phyloP scores from a whole-genome alignment of 2,797 vertebrate genomes.

The Distichodus sexfasciatus region DNA sequence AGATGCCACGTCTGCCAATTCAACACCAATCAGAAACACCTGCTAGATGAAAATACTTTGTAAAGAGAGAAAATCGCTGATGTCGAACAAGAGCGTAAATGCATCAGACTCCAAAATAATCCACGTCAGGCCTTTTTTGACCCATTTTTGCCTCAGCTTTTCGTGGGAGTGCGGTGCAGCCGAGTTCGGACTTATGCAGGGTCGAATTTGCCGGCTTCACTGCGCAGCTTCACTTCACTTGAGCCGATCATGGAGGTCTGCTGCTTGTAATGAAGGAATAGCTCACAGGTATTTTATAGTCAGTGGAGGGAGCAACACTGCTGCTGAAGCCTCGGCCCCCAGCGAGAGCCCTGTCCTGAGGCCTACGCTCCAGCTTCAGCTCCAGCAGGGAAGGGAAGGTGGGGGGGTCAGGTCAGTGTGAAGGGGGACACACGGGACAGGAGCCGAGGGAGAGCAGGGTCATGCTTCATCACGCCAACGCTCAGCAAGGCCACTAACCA shows the following conservation, averaged over 20 bases:
- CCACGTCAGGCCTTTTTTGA: too few relatives aligned
- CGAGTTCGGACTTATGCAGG: slow-evolving; percentile 23
- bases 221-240: slow-evolving; percentile 48
- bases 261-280: slow-evolving; percentile 55
- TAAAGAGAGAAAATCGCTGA: too few relatives aligned
- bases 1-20: too few relatives aligned
- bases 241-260: slow-evolving; percentile 55
- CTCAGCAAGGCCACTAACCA: slow-evolving; percentile 20
- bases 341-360: slow-evolving; percentile 19
- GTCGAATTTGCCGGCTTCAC: slow-evolving; percentile 25
- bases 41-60: too few relatives aligned
- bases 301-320: slow-evolving; percentile 28
- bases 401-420: too few relatives aligned
- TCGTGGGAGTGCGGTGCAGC: neutral
- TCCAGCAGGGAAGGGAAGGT: too few relatives aligned
- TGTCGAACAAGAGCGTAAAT: too few relatives aligned
- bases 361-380: slow-evolving; percentile 35
- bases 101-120: too few relatives aligned
- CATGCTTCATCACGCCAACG: slow-evolving; percentile 39
- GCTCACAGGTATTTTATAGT: slow-evolving; percentile 45
- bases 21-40: too few relatives aligned
- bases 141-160: neutral
- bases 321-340: slow-evolving; percentile 7
- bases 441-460: slow-evolving; percentile 28
- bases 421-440: slow-evolving; percentile 3